phyloP scores from a whole-genome alignment of 2,888 invertebrate genomes.

The Diplazon laetatorius region DNA sequence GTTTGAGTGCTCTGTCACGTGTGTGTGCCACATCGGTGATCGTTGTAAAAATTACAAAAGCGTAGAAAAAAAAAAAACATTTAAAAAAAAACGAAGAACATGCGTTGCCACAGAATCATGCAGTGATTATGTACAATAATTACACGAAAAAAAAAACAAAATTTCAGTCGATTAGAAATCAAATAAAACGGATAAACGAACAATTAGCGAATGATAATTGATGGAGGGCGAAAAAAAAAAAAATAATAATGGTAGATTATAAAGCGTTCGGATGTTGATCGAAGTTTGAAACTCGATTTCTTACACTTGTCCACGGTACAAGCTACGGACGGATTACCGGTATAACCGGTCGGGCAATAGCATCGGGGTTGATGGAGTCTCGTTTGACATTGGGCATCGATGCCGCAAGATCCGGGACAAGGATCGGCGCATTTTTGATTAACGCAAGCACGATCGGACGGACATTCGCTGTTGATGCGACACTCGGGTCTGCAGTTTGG shows the following conservation, averaged over 20 bases:
- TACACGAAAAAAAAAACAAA: constrained; percentile 64
- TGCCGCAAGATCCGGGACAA: constrained; percentile 86
- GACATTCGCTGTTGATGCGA: constrained; percentile 87
- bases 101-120: constrained; percentile 25
- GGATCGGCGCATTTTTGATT: constrained; percentile 87
- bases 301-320: constrained; percentile 84
- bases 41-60: too few relatives aligned
- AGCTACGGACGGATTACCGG: constrained; percentile 87
- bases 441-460: constrained; percentile 85
- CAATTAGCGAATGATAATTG: constrained; percentile 22
- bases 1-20: too few relatives aligned
- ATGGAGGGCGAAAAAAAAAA: constrained; percentile 25
- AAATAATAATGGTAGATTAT: too few relatives aligned
- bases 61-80: too few relatives aligned
- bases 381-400: constrained; percentile 86
- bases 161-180: constrained; percentile 48
- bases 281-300: constrained; percentile 68
- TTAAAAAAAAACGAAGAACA: constrained; percentile 18
- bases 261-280: too few relatives aligned
- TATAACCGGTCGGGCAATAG: constrained; percentile 85
- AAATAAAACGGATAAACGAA: constrained; percentile 46
- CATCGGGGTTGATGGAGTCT: constrained; percentile 88
- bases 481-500: constrained; percentile 91
- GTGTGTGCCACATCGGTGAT: too few relatives aligned
- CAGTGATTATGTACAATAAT: constrained; percentile 70